Evolutionary conservation across 2,888 invertebrate genomes (phyloP), one percentile per base, ranked within the genome.

Genomic region (Tenthredo distinguenda): DNA sequence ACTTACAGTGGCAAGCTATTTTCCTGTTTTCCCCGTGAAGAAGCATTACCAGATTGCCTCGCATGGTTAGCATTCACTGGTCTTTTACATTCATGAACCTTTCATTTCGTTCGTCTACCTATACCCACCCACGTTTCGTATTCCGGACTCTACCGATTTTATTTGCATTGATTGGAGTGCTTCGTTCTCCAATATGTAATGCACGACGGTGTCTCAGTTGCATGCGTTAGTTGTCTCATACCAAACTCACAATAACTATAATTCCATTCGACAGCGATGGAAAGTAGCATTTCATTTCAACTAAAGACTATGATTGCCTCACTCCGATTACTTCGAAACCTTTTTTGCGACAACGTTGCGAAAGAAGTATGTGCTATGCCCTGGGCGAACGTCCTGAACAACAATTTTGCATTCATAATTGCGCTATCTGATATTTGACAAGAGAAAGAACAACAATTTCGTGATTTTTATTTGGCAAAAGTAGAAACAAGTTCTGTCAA

Each of bases 101-200:
- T 93, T 93, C 92, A 93, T 92, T 90, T 90, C 89, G 90, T 91
- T 91, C 92, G 93, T 93, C 93, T 92, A 92, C 91, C 93, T 93
- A 91, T 90, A 89, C 90, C 89, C 6, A 12, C 40, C 89, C 84
- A 81, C 85, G 72, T 85, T 50, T 90, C 90, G 91, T 89, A 91
- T 91, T 91, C 91, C 90, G 89, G 89, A 90, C 88, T 91, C 90
- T 90, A 40, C 43, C 92, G 92, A 92, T 93, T 93, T 91, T 90
- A 93, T 93, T 93, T 93, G 93, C 93, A 93, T 93, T 93, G 93
- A 93, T 93, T 93, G 92, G 92, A 93, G 93, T 93, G 92, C 90
- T 89, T 86, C 84, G 87, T 85, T 85, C 86, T 86, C 87, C 89
- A 88, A 88, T 90, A 87, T 77, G 77, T 55, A 77, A 77, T 55